Evolutionary conservation across 2,888 invertebrate genomes (phyloP).

Genomic region (Andrena flavipes): DNA sequence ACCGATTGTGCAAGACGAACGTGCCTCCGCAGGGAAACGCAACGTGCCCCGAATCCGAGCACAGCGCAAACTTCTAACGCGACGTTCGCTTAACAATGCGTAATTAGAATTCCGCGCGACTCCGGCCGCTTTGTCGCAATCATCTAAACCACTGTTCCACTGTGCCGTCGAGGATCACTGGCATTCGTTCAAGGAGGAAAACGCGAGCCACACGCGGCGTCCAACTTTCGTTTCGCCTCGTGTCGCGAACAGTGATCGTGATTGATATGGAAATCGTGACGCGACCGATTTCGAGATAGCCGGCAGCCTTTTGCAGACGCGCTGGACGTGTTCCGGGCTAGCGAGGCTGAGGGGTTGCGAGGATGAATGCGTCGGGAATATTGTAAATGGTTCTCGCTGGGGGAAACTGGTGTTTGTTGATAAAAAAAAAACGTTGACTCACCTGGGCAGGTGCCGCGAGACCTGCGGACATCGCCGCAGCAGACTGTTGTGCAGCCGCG

Average conservation of each 20-base stretch:
- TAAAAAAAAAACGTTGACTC: constrained; percentile 72
- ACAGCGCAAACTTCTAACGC: neutral
- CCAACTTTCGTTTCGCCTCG: constrained; percentile 14
- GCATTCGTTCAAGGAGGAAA: neutral
- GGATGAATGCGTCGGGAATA: constrained; percentile 1
- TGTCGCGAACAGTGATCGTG: neutral
- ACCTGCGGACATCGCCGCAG: constrained; percentile 88
- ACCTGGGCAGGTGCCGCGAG: constrained; percentile 90
- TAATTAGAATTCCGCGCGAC: constrained; percentile 23
- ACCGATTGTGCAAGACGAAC: constrained; percentile 10
- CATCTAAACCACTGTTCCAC: neutral
- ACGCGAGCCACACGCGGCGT: neutral
- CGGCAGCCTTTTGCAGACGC: neutral
- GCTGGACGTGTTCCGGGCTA: no score
- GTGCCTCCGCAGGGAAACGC: constrained; percentile 13
- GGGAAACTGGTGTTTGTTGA: constrained; percentile 25
- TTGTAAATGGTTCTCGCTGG: constrained; percentile 3
- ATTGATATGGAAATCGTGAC: constrained; percentile 6
- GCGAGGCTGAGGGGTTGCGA: neutral
- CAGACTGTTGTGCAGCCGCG: constrained; percentile 89
- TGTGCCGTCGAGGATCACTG: constrained; percentile 4
- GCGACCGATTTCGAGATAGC: neutral
- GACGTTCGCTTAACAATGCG: constrained; percentile 6
- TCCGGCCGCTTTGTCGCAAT: constrained; percentile 28
- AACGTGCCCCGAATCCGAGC: constrained; percentile 43